Evolutionary conservation across 2,888 invertebrate species (phyloP).

Genomic region (Andrena chrysosceles): DNA sequence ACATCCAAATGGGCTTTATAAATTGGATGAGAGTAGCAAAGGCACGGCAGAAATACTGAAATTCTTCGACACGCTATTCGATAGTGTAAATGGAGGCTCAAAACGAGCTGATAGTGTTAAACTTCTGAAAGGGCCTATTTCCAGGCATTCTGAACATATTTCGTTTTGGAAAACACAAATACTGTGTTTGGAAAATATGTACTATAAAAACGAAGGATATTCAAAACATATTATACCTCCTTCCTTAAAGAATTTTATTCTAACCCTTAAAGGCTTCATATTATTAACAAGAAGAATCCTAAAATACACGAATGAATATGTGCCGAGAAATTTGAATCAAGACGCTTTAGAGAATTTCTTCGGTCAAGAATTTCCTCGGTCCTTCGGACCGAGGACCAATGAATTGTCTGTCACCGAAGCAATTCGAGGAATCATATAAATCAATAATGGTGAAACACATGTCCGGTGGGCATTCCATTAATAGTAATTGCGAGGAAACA

Average conservation of each 20-base stretch:
- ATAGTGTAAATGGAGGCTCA: background rate
- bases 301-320: background rate
- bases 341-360: background rate
- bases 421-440: background rate
- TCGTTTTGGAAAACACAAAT: background rate
- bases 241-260: background rate
- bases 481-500: background rate
- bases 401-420: background rate
- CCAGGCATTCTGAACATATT: background rate
- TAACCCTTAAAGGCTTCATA: background rate
- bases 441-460: background rate
- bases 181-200: background rate
- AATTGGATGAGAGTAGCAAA: background rate
- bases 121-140: background rate
- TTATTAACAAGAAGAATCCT: too few species aligned
- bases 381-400: background rate
- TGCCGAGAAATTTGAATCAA: background rate
- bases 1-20: background rate
- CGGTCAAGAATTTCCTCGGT: too few species aligned
- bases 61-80: background rate
- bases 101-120: background rate
- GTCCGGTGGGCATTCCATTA: background rate
- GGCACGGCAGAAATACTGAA: background rate
- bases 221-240: background rate
- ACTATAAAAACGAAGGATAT: background rate